phyloP scores from a whole-genome alignment of 2,888 invertebrate genomes.

The Xylota sylvarum region DNA sequence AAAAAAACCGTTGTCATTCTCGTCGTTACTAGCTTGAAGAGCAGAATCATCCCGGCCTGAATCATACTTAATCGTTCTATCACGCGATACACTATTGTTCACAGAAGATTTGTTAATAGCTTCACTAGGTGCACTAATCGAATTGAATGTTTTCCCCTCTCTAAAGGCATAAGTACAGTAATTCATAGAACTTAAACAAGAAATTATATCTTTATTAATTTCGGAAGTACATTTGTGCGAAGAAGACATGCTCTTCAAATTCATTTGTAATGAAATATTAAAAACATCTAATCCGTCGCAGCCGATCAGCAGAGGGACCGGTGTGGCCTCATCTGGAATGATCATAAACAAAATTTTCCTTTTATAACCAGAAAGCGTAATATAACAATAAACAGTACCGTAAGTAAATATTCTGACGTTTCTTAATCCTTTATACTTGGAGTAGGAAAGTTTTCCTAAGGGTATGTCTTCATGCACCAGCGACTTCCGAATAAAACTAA shows the following conservation, averaged over 20 bases:
- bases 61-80: background rate
- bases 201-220: background rate
- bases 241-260: background rate
- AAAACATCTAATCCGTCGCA: background rate
- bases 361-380: background rate
- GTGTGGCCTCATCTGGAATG: background rate
- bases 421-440: too few relatives aligned
- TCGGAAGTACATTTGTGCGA: too few relatives aligned
- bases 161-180: background rate
- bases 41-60: background rate
- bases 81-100: too few relatives aligned
- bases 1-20: background rate
- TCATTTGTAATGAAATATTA: too few relatives aligned
- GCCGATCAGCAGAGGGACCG: too few relatives aligned
- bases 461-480: too few relatives aligned
- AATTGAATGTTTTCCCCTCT: too few relatives aligned
- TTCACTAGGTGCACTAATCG: too few relatives aligned
- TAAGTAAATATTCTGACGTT: constrained; percentile 24
- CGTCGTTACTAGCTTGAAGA: background rate
- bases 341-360: background rate
- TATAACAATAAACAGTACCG: constrained; percentile 3
- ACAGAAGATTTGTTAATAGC: too few relatives aligned
- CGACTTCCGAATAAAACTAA: too few relatives aligned
- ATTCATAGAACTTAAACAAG: too few relatives aligned
- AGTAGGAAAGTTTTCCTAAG: too few relatives aligned